Base-by-base conservation (phyloP, 1,140 invertebrate species). In the Zaprionus vittiger region DNA sequence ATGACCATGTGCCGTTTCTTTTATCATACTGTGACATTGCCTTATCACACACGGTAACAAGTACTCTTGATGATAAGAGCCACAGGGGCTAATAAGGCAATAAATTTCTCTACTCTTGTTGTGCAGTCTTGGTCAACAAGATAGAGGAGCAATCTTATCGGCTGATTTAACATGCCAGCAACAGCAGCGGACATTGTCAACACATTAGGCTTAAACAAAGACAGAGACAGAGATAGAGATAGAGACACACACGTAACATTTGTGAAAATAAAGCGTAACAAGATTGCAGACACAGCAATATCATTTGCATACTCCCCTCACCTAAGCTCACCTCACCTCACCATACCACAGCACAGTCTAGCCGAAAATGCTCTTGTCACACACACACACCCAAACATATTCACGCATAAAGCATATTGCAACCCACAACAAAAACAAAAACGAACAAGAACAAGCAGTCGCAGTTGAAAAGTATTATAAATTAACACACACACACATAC, bases 81-180 rank as follows among this genome's bases (percentile, higher is more conserved):
- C 52, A 68, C 54, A 62, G 54, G 61, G 54, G 61, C 68, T 76
- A 76, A 72, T 64, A 65, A 55, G 68, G 52, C 61, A 72, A 76
- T 72, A 76, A 72, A 76, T 71, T 71, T 54, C 15, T 66, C 70
- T 73, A 71, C 54, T 66, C 57, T 54, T 38, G 64, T 31, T 52
- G n/a, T 57, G 24, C 14, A 63, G 41, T 60, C 26, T 59, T 15
- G 37, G 17, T 15, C 47, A 24, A 34, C 9, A 14, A 61, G 68
- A 74, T 80, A 79, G 70, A 70, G 52, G 65, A 66, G 56, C 54
- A 89, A 80, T 84, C 84, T 87, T 87, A 87, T 87, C 83, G 64
- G 62, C 63, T 77, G 78, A 76, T 73, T 87, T 68, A 71, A 79
- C 55, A 61, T 57, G 79, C 76, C 76, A 26, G 24, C 55, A 69